Conservation (phyloP, 2,888 invertebrate genomes). For the Drosophila prostipennis region DNA sequence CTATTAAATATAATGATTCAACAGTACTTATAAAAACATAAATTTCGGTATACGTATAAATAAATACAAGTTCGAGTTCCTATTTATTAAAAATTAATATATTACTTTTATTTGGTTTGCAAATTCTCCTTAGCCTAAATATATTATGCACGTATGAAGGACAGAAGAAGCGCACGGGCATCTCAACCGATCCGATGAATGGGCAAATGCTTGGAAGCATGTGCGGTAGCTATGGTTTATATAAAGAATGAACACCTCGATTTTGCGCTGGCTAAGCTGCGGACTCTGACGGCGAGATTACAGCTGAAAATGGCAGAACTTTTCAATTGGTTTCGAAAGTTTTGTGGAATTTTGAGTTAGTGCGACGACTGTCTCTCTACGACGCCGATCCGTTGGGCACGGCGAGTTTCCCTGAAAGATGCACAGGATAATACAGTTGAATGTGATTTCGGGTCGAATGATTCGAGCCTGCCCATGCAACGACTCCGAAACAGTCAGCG, state of each 20-base stretch:
- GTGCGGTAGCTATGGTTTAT: constrained; percentile 60
- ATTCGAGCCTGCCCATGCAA: constrained; percentile 53
- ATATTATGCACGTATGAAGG: constrained; percentile 44
- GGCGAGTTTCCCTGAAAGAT: constrained; percentile 64
- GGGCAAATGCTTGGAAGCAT: constrained; percentile 47
- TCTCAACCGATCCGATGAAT: constrained; percentile 26
- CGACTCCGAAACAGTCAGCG: constrained; percentile 24
- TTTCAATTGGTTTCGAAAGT: constrained; percentile 52
- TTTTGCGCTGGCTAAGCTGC: constrained; percentile 66
- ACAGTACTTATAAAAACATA: not conserved
- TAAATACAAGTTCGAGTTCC: not conserved
- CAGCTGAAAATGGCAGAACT: constrained; percentile 69
- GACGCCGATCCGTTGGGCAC: constrained; percentile 53
- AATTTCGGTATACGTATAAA: too few species aligned
- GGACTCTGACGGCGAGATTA: constrained; percentile 44
- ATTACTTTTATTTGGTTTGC: constrained; percentile 40
- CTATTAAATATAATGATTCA: not conserved
- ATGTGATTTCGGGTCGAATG: constrained; percentile 17
- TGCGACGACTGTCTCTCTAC: constrained; percentile 54
- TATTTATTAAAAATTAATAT: constrained; percentile 43
- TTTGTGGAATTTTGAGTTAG: constrained; percentile 77
- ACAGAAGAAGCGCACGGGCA: constrained; percentile 1
- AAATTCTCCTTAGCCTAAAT: constrained; percentile 35
- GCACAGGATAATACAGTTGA: constrained; percentile 48
- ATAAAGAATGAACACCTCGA: constrained; percentile 69